phyloP scores from a whole-genome alignment of 2,888 invertebrate genomes.

The Peribatodes rhomboidaria region DNA sequence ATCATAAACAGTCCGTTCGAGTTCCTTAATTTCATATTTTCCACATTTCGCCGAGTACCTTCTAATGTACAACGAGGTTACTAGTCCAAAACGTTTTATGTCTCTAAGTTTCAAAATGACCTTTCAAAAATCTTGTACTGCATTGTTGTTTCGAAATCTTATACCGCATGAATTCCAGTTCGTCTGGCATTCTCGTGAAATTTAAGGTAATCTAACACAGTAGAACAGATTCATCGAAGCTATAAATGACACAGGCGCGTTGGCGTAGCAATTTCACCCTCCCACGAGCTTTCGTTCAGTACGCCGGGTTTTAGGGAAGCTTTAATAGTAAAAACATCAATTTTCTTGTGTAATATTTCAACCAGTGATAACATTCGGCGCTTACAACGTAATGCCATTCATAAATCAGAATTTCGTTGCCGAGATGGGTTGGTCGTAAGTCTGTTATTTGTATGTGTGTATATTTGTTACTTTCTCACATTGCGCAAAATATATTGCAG shows the following conservation, averaged over 20 bases:
- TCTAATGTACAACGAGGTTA: constrained; percentile 19
- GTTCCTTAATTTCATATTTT: constrained; percentile 35
- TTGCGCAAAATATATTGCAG: constrained; percentile 20
- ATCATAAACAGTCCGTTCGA: constrained; percentile 61
- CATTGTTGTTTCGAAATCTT: not conserved
- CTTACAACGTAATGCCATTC: constrained; percentile 32
- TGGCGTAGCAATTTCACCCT: constrained; percentile 60
- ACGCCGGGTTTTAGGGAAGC: constrained; percentile 45
- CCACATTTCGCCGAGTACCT: constrained; percentile 21
- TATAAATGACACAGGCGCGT: constrained; percentile 56
- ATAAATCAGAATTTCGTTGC: constrained; percentile 31
- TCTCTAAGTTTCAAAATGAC: not conserved
- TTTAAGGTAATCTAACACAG: constrained; percentile 46
- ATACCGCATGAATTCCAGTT: constrained; percentile 13
- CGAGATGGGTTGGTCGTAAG: constrained; percentile 13
- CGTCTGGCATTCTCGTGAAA: constrained; percentile 26
- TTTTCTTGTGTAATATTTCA: constrained; percentile 43
- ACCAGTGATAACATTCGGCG: constrained; percentile 29
- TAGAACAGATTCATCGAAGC: constrained; percentile 55
- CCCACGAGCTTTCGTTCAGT: constrained; percentile 51
- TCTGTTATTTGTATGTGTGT: not conserved
- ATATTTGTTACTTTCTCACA: constrained; percentile 16
- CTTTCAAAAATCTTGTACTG: not conserved
- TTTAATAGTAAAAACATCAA: constrained; percentile 44
- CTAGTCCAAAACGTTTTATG: not conserved